phyloP scores from a whole-genome alignment of 2,797 vertebrate species.

The Pteropus rufus region DNA sequence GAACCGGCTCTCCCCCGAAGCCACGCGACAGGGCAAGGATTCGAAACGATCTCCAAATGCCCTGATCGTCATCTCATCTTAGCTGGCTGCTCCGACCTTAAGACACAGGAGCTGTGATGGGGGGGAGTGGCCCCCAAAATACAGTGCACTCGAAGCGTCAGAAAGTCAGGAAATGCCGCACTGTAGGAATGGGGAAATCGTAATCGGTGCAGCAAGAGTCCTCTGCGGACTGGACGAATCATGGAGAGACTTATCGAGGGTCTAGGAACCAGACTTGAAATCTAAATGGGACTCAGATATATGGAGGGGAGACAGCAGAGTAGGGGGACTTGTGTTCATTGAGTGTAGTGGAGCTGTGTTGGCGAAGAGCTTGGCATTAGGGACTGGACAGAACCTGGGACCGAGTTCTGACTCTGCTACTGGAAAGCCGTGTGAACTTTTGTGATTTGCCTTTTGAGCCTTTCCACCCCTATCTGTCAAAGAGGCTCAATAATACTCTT shows the following conservation, averaged over 20 bases:
- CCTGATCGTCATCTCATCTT: not conserved
- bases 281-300: not conserved
- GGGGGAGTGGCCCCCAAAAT: not conserved
- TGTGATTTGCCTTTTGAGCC: not conserved
- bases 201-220: not conserved
- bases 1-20: not conserved
- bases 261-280: not conserved
- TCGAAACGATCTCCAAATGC: not conserved
- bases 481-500: not conserved
- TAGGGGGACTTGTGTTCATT: rapidly evolving
- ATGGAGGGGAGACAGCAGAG: not conserved
- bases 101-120: not conserved
- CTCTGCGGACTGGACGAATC: not conserved
- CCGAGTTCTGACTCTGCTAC: not conserved
- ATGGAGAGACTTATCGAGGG: not conserved
- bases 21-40: not conserved
- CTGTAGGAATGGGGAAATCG: not conserved
- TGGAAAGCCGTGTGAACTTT: not conserved
- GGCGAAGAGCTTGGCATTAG: not conserved
- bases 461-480: not conserved
- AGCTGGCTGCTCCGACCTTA: not conserved
- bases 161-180: not conserved
- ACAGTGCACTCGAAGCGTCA: not conserved
- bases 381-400: not conserved
- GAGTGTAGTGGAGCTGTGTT: no score